phyloP scores from a whole-genome alignment of 1,140 invertebrate species.

The Himalopsyche phryganea region DNA sequence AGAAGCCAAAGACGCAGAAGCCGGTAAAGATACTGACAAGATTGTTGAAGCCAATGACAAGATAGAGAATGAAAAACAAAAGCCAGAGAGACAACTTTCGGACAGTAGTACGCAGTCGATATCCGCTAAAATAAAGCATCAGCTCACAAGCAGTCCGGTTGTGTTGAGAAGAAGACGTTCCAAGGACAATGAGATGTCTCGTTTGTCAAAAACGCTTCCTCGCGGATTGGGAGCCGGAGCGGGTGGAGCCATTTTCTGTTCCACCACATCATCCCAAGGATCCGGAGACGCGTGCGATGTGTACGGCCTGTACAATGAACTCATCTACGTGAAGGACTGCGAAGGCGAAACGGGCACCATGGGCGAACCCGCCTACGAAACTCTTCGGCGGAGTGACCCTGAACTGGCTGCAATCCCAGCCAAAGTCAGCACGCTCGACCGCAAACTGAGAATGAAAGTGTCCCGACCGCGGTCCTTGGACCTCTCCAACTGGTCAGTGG shows the following conservation, averaged over 20 bases:
- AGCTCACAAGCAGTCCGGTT: slow-evolving; percentile 62
- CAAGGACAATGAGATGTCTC: slow-evolving; percentile 63
- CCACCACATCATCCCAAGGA: slow-evolving; percentile 58
- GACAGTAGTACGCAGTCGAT: slow-evolving; percentile 57
- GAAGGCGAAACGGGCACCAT: slow-evolving; percentile 72
- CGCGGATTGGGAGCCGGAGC: slow-evolving; percentile 58
- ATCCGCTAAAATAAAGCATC: slow-evolving; percentile 58
- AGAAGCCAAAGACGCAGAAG: slow-evolving; percentile 39
- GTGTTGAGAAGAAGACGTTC: slow-evolving; percentile 64
- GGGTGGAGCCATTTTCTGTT: slow-evolving; percentile 52
- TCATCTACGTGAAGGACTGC: slow-evolving; percentile 86
- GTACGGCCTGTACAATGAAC: slow-evolving; percentile 83
- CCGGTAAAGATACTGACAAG: slow-evolving; percentile 23
- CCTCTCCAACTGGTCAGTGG: slow-evolving; percentile 83
- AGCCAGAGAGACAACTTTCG: slow-evolving; percentile 60
- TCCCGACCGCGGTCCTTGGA: slow-evolving; percentile 77
- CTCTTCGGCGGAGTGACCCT: slow-evolving; percentile 72
- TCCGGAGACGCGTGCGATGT: slow-evolving; percentile 73
- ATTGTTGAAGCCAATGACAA: slow-evolving; percentile 40
- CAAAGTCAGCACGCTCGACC: slow-evolving; percentile 75
- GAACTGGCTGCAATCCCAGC: slow-evolving; percentile 77
- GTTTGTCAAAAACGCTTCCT: slow-evolving; percentile 75
- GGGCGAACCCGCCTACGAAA: slow-evolving; percentile 70
- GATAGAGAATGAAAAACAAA: slow-evolving; percentile 47
- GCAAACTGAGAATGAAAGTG: slow-evolving; percentile 74